These are phyloP conservation scores for Sinodicranocentrus sp. DNA, from an alignment of 2,888 invertebrate species.

Conservation along the genomic window DNA sequence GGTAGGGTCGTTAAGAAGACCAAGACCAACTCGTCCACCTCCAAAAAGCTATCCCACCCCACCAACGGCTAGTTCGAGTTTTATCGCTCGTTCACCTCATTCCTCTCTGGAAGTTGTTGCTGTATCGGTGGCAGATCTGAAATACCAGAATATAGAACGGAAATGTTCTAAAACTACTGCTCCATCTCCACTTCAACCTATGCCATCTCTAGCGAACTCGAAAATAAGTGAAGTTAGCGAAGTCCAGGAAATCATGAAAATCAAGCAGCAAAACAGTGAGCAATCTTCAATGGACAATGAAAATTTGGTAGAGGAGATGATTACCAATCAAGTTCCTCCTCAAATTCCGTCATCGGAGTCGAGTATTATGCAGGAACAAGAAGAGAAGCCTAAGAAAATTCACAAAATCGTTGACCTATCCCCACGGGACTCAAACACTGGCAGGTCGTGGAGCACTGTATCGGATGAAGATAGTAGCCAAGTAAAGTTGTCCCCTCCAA, in stretches of 20 bases:
- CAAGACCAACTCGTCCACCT: not conserved
- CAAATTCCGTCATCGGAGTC: too few relatives aligned
- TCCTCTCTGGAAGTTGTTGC: slow-evolving; percentile 1
- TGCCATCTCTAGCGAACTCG: not conserved
- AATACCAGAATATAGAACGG: not conserved
- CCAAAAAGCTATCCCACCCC: not conserved
- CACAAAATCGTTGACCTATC: not conserved
- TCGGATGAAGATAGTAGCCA: not conserved
- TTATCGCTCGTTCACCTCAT: not conserved
- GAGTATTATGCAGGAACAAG: too few relatives aligned
- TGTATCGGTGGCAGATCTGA: not conserved
- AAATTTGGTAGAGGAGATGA: too few relatives aligned
- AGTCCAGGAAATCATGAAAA: too few relatives aligned
- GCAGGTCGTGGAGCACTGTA: not conserved
- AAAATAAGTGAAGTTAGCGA: not conserved
- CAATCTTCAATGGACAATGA: too few relatives aligned
- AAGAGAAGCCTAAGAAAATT: not conserved
- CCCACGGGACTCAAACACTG: not conserved
- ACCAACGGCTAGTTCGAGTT: not conserved
- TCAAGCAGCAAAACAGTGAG: too few relatives aligned
- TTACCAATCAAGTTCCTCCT: too few relatives aligned
- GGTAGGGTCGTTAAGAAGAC: too few relatives aligned
- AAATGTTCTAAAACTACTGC: too few relatives aligned
- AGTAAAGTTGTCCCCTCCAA: not conserved
- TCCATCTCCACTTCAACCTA: too few relatives aligned